Evolutionary conservation across 2,113 vertebrate species (phyloP).

Genomic region (Rhinoderma darwinii): DNA sequence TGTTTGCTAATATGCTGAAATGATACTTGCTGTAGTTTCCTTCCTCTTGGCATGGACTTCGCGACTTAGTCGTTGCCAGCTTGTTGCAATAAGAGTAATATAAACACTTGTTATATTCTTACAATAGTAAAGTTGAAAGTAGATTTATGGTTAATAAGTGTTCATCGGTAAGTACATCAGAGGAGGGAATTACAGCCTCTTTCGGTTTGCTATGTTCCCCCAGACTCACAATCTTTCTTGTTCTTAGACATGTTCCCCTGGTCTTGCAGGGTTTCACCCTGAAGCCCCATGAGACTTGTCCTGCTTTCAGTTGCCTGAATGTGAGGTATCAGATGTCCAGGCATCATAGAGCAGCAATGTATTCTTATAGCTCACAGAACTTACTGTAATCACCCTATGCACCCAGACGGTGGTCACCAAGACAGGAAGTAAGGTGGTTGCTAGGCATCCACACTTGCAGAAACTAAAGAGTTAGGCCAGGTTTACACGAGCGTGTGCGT

Average conservation of each 20-base stretch:
- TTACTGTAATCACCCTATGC: no score
- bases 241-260: neutral
- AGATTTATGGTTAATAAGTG: neutral
- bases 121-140: neutral
- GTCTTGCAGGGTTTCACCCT: neutral
- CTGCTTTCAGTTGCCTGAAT: neutral
- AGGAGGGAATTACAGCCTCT: neutral
- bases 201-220: neutral
- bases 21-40: constrained; percentile 3
- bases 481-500: no score
- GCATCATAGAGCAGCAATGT: neutral
- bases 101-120: neutral
- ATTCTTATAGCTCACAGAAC: no score
- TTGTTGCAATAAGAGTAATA: constrained; percentile 10
- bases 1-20: constrained; percentile 27
- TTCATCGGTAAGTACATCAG: neutral
- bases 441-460: no score
- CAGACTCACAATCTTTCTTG: neutral
- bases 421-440: no score
- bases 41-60: constrained; percentile 13
- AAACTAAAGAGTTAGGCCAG: no score
- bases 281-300: neutral
- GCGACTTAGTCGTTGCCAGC: neutral
- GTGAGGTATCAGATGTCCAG: neutral
- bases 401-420: no score